Evolutionary conservation across 2,113 vertebrate species (phyloP).

Genomic region (Scopus umbretta): DNA sequence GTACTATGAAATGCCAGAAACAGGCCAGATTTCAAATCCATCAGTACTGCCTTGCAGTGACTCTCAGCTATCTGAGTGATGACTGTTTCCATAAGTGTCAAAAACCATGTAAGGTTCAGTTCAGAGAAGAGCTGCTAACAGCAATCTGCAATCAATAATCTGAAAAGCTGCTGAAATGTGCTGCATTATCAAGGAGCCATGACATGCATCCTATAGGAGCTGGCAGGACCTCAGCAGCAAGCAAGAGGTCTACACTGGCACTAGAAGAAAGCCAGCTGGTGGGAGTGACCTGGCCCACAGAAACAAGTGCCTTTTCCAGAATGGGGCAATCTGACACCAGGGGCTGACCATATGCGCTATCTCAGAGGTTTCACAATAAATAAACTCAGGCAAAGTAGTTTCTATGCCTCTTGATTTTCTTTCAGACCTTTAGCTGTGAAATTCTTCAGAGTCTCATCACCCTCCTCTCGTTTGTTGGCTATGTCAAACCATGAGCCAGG

Average conservation of each 20-base stretch:
- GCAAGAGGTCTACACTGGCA: not conserved
- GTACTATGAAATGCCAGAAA: not conserved
- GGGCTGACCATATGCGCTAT: not conserved
- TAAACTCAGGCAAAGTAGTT: not conserved
- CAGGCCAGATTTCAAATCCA: not conserved
- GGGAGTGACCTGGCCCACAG: not conserved
- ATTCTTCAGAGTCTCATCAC: not conserved
- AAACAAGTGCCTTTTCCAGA: not conserved
- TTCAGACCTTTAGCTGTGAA: not conserved
- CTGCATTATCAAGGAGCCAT: not conserved
- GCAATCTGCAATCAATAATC: not conserved
- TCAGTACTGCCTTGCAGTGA: not conserved
- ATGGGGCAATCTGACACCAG: not conserved
- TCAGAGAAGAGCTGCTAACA: not conserved
- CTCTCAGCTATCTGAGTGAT: not conserved
- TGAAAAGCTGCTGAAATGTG: not conserved
- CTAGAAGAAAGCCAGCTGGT: not conserved
- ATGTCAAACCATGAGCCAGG: not conserved
- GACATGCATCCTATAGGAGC: not conserved
- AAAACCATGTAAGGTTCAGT: not conserved
- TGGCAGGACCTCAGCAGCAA: not conserved
- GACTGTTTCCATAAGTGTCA: not conserved
- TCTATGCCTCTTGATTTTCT: not conserved
- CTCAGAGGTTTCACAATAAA: not conserved
- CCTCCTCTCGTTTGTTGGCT: not conserved